Percentiles rank a stretch among this genome's conserved stretches.
Evolutionary conservation across 2,888 invertebrate species (phyloP).

Genomic region (Automeris io): DNA sequence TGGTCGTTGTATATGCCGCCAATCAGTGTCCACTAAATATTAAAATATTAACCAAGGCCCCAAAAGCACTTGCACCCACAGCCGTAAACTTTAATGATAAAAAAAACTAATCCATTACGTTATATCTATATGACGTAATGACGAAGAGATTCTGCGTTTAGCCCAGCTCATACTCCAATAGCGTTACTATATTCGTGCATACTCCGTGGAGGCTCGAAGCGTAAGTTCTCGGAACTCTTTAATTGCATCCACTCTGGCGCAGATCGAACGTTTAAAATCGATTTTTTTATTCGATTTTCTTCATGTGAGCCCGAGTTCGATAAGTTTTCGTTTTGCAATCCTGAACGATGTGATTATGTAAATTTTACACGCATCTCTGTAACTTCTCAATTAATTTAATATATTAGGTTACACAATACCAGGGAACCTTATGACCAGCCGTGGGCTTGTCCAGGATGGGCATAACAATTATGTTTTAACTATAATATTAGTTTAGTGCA

Average conservation of each 20-base stretch:
- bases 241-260: slow-evolving; percentile 70
- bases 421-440: too few relatives aligned
- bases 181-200: slow-evolving; percentile 45
- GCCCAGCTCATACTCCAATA: slow-evolving; percentile 31
- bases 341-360: slow-evolving; percentile 69
- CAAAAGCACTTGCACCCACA: too few relatives aligned
- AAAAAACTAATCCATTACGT: too few relatives aligned
- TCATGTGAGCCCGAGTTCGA: slow-evolving; percentile 57
- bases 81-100: too few relatives aligned
- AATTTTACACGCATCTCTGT: slow-evolving; percentile 72
- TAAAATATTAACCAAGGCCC: too few relatives aligned
- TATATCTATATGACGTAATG: slow-evolving; percentile 2
- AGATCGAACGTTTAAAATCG: slow-evolving; percentile 74
- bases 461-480: too few relatives aligned
- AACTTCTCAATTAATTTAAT: slow-evolving; percentile 72
- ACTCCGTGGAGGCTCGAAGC: slow-evolving; percentile 43
- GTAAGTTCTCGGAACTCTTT: slow-evolving; percentile 68
- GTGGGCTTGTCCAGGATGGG: too few relatives aligned
- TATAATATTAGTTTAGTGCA: too few relatives aligned
- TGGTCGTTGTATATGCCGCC: too few relatives aligned
- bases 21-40: too few relatives aligned
- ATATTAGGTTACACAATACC: slow-evolving; percentile 7
- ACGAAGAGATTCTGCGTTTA: slow-evolving; percentile 13
- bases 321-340: slow-evolving; percentile 61
- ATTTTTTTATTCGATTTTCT: slow-evolving; percentile 73